Evolutionary conservation across 2,888 invertebrate species (phyloP), one percentile per base, ranked within the genome.

Genomic region (Danaus chrysippus): DNA sequence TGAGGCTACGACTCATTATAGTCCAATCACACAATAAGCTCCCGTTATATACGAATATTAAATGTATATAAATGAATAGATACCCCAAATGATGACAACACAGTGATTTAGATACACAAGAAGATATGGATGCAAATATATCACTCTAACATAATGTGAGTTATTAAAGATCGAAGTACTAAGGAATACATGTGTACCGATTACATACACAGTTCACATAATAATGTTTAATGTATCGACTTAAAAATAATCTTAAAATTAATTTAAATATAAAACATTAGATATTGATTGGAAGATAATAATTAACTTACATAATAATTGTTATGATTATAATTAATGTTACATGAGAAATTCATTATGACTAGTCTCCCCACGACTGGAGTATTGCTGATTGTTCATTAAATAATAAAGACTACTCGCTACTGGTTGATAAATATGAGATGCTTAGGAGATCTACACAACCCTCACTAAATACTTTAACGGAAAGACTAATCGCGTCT

Each of bases 361-460:
- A 79, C 79, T 90, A 89, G 89, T 77, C 81, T 80, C 84, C 82
- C 78, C 75, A 73, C 66, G 68, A 66, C 71, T 58, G 78, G 78
- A 76, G 78, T 70, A 75, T 64, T 62, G 73, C 70, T 71, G 74
- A 77, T 77, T 71, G 74, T 69, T 61, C 59, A 71, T 68, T 76
- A 74, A 73, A 76, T 76, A 72, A 74, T 74, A 71, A 74, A 73
- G 68, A 65, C 71, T 74, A 75, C 75, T 65, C 70, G 71, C 71
- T 75, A 75, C 62, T 68, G 72, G 71, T 74, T 75, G 80, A 79
- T 76, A 70, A 71, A 73, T 71, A 72, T 72, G 81, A 87, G 82
- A 87, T 83, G 77, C 83, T 81, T 73, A 77, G 76, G 84, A 88
- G 83, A 86, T 86, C 84, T 84, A 83, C 77, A 72, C 74, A 76